phyloP scores from a whole-genome alignment of 2,113 vertebrate genomes.

The Xiphias gladius region DNA sequence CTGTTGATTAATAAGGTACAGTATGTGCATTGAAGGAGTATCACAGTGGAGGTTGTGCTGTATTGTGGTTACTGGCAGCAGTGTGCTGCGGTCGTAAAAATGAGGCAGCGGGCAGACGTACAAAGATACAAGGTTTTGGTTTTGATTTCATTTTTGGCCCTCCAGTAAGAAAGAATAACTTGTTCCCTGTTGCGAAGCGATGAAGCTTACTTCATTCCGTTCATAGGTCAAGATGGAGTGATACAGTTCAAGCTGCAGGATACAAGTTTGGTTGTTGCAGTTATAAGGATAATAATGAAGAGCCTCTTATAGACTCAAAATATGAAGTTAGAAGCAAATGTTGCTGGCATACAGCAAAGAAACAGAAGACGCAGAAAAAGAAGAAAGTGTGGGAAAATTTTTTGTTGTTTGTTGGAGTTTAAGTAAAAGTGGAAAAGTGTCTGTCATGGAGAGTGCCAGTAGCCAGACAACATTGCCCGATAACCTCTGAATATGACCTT shows the following conservation, averaged over 20 bases:
- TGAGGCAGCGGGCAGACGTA: slow-evolving; percentile 51
- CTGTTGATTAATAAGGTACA: slow-evolving; percentile 43
- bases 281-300: no score
- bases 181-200: slow-evolving; percentile 48
- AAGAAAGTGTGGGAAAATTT: neutral
- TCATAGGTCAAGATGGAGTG: slow-evolving; percentile 46
- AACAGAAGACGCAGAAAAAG: rapidly evolving
- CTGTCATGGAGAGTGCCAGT: neutral
- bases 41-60: slow-evolving; percentile 14
- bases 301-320: no score
- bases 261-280: neutral
- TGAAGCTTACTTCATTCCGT: slow-evolving; percentile 52
- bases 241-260: slow-evolving; percentile 28
- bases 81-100: slow-evolving; percentile 17
- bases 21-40: neutral
- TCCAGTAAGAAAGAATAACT: slow-evolving; percentile 37
- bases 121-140: slow-evolving; percentile 60
- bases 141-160: slow-evolving; percentile 60
- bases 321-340: slow-evolving; percentile 14
- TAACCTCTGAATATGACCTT: slow-evolving; percentile 56
- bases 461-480: slow-evolving; percentile 19
- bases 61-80: slow-evolving; percentile 57
- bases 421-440: neutral
- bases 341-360: neutral
- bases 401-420: neutral